A percentile compares a stretch with the other conserved stretches of the same genome.
phyloP scores from a whole-genome alignment of 2,888 invertebrate genomes.

The Ectemnius lituratus region DNA sequence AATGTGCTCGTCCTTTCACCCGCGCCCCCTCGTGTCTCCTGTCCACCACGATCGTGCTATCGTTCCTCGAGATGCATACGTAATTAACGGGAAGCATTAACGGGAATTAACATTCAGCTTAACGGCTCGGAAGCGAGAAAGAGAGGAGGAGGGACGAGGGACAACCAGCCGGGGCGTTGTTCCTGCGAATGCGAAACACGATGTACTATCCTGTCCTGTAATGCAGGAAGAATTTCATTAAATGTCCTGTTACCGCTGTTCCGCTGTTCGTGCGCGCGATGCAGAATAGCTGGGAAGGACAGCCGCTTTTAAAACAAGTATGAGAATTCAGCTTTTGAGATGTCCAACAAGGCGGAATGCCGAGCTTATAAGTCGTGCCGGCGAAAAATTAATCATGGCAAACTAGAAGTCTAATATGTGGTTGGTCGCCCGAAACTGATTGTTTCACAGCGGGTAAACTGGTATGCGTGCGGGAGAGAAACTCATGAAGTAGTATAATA shows the following conservation, averaged over 20 bases:
- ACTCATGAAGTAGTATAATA: conserved; percentile 10
- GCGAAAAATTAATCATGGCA: too few relatives aligned
- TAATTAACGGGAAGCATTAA: conserved; percentile 59
- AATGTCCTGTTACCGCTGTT: conserved; percentile 1
- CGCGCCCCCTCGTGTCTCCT: conserved; percentile 51
- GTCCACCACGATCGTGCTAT: conserved; percentile 12
- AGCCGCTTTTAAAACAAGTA: too few relatives aligned
- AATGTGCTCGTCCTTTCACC: conserved; percentile 57
- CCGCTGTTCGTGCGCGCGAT: background rate
- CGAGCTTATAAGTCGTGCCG: too few relatives aligned
- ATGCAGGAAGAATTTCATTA: conserved; percentile 9
- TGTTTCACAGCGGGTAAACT: too few relatives aligned
- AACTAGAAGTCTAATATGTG: background rate
- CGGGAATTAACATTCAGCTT: conserved; percentile 47
- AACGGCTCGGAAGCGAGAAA: conserved; percentile 42
- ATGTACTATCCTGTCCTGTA: conserved; percentile 6
- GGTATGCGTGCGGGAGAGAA: too few relatives aligned
- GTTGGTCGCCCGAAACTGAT: background rate
- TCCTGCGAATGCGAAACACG: background rate
- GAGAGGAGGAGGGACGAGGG: too few relatives aligned
- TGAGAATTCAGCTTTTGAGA: too few relatives aligned
- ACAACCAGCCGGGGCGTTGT: background rate
- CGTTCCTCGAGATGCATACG: conserved; percentile 56
- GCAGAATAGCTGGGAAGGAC: background rate
- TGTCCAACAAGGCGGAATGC: too few relatives aligned